Base-by-base conservation (phyloP, 2,888 invertebrate genomes). In the Drosophila fungiperda region DNA sequence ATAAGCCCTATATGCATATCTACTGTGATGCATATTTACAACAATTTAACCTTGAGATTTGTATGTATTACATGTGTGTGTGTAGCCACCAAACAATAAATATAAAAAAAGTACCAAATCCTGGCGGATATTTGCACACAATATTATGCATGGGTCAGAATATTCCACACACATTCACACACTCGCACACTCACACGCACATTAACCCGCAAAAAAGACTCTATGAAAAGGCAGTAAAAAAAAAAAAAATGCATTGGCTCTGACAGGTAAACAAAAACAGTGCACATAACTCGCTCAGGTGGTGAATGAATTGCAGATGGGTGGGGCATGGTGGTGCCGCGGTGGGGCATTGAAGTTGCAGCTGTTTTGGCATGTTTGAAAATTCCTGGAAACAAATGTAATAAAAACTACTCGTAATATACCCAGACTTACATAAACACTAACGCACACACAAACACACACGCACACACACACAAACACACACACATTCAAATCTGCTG, bases 331-430 rank as follows among this genome's bases (percentile, higher is more conserved):
- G 23, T 26, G 61, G 68, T 40, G 23, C 15, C 8, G 11, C 3
- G 20, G 40, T 38, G 17, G 45, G n/a, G 17, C 52, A n/a, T 23
- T 82, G 80, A 78, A 88, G 87, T 86, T 88, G 88, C 88, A 86
- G 82, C 82, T 87, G 78, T 82, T 86, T 84, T 86, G 82, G 82
- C 82, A 86, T 86, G 85, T 86, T 84, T 82, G 84, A 86, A 88
- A 86, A 86, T 86, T 86, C 89, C 84, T 86, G 80, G 84, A 88
- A 86, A 88, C 89, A 89, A 86, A 89, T 89, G 88, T 87, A 87
- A 87, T 87, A 89, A 87, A 87, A 87, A 86, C 90, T 82, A 83
- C 83, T 86, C 83, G 84, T 75, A 83, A 83, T 85, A 79, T 36
- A 59, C 61, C 54, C 55, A 67, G 52, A 65, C 68, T 45, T 53